These are phyloP conservation scores for Encarsia formosa DNA, from an alignment of 2,888 invertebrate species.

Conservation along the genomic window DNA sequence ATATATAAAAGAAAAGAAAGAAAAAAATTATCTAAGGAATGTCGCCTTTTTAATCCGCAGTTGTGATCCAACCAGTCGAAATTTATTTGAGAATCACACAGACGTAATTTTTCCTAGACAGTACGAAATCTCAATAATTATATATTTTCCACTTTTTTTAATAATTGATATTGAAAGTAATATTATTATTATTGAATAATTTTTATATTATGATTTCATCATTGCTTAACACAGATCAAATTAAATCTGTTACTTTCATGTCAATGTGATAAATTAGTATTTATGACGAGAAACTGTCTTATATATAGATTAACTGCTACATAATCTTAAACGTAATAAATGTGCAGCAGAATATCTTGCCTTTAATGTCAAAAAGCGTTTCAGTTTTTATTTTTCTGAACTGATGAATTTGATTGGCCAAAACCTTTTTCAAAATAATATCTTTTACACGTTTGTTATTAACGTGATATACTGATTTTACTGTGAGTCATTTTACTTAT, in stretches of 20 bases:
- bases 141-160: conserved; percentile 20
- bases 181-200: conserved; percentile 13
- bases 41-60: conserved; percentile 26
- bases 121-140: conserved; percentile 22
- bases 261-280: conserved; percentile 40
- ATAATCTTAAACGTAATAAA: conserved; percentile 11
- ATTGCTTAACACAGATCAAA: conserved; percentile 24
- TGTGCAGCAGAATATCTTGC: conserved; percentile 5
- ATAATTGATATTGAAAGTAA: conserved; percentile 14
- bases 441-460: conserved; percentile 6
- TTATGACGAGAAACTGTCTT: conserved; percentile 28
- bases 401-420: no score
- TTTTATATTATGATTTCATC: conserved; percentile 4
- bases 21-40: conserved; percentile 5
- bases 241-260: conserved; percentile 34
- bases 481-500: background rate
- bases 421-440: background rate
- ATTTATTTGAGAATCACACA: conserved; percentile 13
- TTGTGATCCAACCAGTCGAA: conserved; percentile 25
- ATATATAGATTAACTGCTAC: conserved; percentile 15
- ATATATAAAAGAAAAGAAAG: conserved; percentile 5
- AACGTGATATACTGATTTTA: background rate
- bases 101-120: conserved; percentile 11
- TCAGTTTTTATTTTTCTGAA: conserved; percentile 1
- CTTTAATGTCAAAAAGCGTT: conserved; percentile 6